Evolutionary conservation across 1,140 invertebrate species (phyloP), one percentile per base, ranked within the genome.

Genomic region (Drosophila repleta): DNA sequence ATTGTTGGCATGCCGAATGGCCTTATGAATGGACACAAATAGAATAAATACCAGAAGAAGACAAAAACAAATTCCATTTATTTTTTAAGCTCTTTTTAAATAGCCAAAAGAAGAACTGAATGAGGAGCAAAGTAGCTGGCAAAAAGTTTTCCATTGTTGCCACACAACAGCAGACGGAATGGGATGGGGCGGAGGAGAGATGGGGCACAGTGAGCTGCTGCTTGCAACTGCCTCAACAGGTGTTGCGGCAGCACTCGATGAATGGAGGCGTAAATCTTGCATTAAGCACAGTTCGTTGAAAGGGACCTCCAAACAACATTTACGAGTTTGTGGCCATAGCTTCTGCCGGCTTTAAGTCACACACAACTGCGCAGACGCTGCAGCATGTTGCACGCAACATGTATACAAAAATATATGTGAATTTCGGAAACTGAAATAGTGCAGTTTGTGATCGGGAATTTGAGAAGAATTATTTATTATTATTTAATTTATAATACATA

Each of bases 181-280:
- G 11, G 32, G 26, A 3, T 11, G 26, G 26, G 6, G 26, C 26
- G 57, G 46, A 43, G 7, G n/a, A 15, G 15, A 20, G 24, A 4
- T 7, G n/a, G 7, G 43, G 6, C 11, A 21, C 18, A 8, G 20
- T 4, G 8, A 21, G 4, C 1, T 5, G 11, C 4, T 46, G 11
- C 32, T 29, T 52, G 57, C 35, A 58, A 29, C 13, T 24, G 51
- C 21, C 13, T 67, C 81, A 87, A 87, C 82, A 87, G 82, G 82
- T 87, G 82, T 75, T 76, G 21, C 64, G 87, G 35, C 63, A 67
- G 61, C 75, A 79, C 72, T 88, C 82, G 64, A 88, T 79, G 78
- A 69, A 87, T 85, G 82, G 78, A 79, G 78, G 78, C 82, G 82
- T 85, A 85, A 85, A 87, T 87, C 83, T 87, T 87, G 67, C 82